Base-by-base conservation (phyloP, 2,797 vertebrate species). In the Pangasius macronema region DNA sequence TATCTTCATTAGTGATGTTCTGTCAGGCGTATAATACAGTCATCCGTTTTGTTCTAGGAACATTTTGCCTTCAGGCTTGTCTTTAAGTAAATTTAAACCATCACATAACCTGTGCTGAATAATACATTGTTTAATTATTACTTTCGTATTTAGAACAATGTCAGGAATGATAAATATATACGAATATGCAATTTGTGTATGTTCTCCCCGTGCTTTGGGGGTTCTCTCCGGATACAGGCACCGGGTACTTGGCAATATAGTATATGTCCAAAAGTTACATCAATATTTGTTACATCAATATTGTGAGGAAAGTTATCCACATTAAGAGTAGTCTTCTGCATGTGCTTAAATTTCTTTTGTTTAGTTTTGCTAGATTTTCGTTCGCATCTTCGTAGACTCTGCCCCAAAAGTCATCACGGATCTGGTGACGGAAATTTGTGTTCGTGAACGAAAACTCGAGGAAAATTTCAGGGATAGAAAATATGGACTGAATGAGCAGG, bases 1-100 rank as follows among this genome's bases (percentile, higher is more conserved):
- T 82, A 65, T n/a, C 81, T 82, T 82, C 81, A 82, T 82, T 82
- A 82, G 59, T 49, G 61, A 30, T 65, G 59, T 30, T 82, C 59
- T 82, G 61, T 82, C 81, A 82, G 61, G 42, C 59, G 57, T 61
- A 33, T 83, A 61, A 59, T 73, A 73, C 39, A 65, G 46, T 68
- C 30, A 65, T 65, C 8, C 16, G 1, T 11, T 65, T 65, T 49
- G 59, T 82, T 82, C 81, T 61, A 65, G 39, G 14, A 46, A 63
- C 39, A 63, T 82, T 63, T 9, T 63, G 57, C 59, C 36, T 42
- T 82, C 79, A 63, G 36, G 9, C 36, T 61, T 9, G 55, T 81
- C 81, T 49, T 65, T 10, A 63, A 22, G 4, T 46, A n/a, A 63
- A 30, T 20, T 27, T 81, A 20, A 81, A 16, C 55, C 55, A 79